Evolutionary conservation across 2,113 vertebrate genomes (phyloP), one percentile per base, ranked within the genome.

Genomic region (Regulus satrapa): DNA sequence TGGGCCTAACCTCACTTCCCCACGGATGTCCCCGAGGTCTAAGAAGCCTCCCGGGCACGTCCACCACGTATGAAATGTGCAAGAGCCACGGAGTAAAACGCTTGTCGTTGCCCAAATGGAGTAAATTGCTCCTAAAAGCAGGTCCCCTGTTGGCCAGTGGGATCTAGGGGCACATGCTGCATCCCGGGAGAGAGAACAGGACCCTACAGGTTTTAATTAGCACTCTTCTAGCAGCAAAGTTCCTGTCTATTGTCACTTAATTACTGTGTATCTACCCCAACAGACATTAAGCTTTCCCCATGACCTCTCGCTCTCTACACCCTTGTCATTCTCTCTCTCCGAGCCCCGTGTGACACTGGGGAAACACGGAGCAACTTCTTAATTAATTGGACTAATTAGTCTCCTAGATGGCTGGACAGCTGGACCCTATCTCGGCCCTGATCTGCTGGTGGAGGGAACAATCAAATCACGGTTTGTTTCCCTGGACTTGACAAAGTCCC

Each of bases 351-450:
- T 96, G 95, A 97, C 95, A 96, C 93, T 61, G 92, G 94, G 95
- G 94, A 97, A 97, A 97, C 96, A 74, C 5, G 32, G 69, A 96
- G 94, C 97, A 97, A 97, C 97, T 97, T 95, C 98, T 97, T 98
- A 98, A 98, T 99, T 99, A 99, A 99, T 98, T 98, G 98, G 98
- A 97, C 98, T 99, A 99, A 99, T 99, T 99, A 99, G 98, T 83
- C 95, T 85, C 89, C 87, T 96, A 93, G 98, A 97, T 98, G 98
- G 98, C 98, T 98, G 98, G 98, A 98, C 99, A 99, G 98, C 99
- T 99, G 99, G 98, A 98, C 97, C 84, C 97, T 97, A 96, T 98
- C 94, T 88, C 26, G 4, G 81, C 74, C 28, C 78, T 18, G 75
- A 96, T 91, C 88, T 94, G 31, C 82, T 94, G n/a, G 5, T 66